Base-by-base conservation (phyloP, 2,113 vertebrate species). In the Notarius lentiginosus region DNA sequence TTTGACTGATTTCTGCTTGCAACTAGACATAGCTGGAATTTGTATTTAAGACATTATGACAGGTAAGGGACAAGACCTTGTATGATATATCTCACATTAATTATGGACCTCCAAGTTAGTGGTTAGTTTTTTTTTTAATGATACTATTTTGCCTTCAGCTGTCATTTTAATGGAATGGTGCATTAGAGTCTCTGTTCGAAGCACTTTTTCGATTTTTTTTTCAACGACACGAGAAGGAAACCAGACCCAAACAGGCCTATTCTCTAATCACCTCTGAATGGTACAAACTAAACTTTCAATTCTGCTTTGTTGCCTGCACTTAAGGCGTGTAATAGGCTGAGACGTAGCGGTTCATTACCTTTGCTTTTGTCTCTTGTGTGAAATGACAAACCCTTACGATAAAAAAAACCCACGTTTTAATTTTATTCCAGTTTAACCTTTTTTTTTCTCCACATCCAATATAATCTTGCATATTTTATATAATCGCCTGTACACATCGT, bases 201-300 rank as follows among this genome's bases (percentile, higher is more conserved):
- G 92, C 94, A 94, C 93, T 94, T 93, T 93, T 91, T 92, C 89
- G 91, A 90, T 60, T 90, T 80, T 79, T 79, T 95, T 94, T 93
- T 95, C 95, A 91, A 95, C 95, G 96, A 95, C 94, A 92, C 90
- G 92, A 95, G 91, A 92, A 88, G 91, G 96, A 96, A 97, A 98
- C 95, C 94, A 92, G 96, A 99, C 92, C 94, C 92, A 92, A 84
- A 92, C 56, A 63, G 55, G 66, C 30, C 79, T 92, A 89, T 95
- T 95, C 95, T 95, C 94, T 94, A 95, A 95, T 91, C 92, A 91
- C 91, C 94, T 92, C 90, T 92, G 93, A 95, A 94, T 93, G 93
- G 92, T 94, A 93, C 76, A 87, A 91, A 91, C 83, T 83, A 85
- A 84, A 84, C 82, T 84, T 89, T 86, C 91, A 86, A 82, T 58